Percentiles rank a stretch among this genome's conserved stretches.
These are phyloP conservation scores for Pteronura brasiliensis DNA, from an alignment of 2,113 vertebrate genomes.

Conservation along the genomic window DNA sequence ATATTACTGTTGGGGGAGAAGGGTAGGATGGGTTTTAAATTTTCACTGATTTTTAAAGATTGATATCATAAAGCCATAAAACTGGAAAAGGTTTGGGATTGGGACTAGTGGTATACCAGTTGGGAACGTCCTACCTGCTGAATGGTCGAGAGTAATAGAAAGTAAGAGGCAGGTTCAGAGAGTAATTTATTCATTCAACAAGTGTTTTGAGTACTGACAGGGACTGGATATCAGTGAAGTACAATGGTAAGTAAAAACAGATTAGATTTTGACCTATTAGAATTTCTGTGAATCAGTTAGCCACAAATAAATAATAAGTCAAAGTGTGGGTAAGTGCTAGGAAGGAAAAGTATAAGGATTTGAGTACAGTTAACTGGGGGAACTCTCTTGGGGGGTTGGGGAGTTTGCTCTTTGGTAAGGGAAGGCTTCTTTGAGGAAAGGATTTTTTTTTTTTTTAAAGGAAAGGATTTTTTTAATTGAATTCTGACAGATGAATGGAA, in stretches of 20 bases:
- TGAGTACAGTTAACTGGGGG: background rate
- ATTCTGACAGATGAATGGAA: slow-evolving; percentile 24
- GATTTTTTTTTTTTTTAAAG: background rate
- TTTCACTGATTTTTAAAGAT: background rate
- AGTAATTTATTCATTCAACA: slow-evolving; percentile 17
- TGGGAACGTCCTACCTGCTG: background rate
- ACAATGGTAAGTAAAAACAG: background rate
- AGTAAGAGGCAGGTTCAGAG: background rate
- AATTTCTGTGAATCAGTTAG: slow-evolving; percentile 18
- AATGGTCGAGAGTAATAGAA: background rate
- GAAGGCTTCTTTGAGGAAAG: background rate
- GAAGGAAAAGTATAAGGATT: background rate
- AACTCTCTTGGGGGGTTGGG: background rate
- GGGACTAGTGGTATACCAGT: background rate
- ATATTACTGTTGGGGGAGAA: background rate
- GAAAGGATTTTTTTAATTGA: slow-evolving; percentile 7
- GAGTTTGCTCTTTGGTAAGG: background rate
- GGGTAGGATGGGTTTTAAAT: background rate
- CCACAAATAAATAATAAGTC: slow-evolving; percentile 25
- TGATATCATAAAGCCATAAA: background rate
- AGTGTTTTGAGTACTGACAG: background rate
- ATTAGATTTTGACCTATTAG: background rate
- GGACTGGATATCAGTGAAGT: background rate
- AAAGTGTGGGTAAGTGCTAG: background rate
- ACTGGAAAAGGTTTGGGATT: background rate